phyloP scores from a whole-genome alignment of 2,113 vertebrate species.

The Urocitellus parryii region DNA sequence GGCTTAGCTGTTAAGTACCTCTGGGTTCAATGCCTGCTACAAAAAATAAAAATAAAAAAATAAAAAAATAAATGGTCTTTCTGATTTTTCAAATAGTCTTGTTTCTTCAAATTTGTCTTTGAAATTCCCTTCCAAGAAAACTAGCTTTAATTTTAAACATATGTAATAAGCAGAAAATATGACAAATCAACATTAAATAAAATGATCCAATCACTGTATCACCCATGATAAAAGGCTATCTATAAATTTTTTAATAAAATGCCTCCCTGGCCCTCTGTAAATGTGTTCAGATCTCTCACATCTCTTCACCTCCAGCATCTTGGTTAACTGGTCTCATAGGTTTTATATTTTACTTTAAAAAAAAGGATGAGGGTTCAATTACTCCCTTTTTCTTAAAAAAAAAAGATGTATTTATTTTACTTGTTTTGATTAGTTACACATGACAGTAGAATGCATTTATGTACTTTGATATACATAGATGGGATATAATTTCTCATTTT shows the following conservation, averaged over 20 bases:
- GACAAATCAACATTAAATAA: constrained; percentile 13
- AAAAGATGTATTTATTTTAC: no score
- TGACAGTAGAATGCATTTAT: no score
- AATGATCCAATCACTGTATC: background rate
- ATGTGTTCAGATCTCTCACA: background rate
- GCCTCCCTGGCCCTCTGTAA: background rate
- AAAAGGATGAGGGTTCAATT: background rate
- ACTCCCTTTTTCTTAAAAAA: background rate
- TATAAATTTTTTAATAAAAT: background rate
- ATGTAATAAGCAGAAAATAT: background rate
- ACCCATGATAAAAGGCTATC: background rate
- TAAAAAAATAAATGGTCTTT: background rate
- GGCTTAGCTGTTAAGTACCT: no score
- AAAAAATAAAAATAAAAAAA: no score
- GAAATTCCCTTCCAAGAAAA: background rate
- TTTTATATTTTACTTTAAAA: background rate
- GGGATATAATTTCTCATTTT: no score
- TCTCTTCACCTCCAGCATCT: background rate
- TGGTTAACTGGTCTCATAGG: background rate
- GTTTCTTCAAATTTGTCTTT: background rate
- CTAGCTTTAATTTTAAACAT: constrained; percentile 30
- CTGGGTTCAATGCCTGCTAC: no score
- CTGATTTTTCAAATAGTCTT: background rate
- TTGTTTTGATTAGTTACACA: no score
- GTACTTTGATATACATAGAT: no score